A percentile compares a stretch with the other conserved stretches of the same genome.
Conservation (phyloP, 2,888 invertebrate species). For the Lycia hirtaria region DNA sequence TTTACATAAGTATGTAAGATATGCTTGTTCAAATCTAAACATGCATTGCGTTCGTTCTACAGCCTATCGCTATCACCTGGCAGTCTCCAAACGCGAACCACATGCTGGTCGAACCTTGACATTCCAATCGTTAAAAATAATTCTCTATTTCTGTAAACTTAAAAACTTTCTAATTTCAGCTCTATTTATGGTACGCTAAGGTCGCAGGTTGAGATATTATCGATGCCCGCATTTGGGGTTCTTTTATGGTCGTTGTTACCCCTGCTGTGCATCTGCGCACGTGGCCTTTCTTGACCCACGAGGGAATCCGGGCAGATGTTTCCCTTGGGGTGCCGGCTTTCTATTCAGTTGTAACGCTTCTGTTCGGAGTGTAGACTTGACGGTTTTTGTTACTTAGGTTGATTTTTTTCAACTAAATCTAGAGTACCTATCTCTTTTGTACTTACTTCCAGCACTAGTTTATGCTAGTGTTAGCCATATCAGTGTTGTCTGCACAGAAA, state of each 20-base stretch:
- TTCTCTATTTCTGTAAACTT: constrained; percentile 72
- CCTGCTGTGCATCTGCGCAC: constrained; percentile 78
- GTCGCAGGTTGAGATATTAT: constrained; percentile 49
- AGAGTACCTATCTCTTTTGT: too few species aligned
- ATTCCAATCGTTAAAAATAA: constrained; percentile 83
- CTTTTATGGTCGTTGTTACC: constrained; percentile 75
- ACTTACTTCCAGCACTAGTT: too few species aligned
- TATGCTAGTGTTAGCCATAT: too few species aligned
- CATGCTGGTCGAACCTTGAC: constrained; percentile 81
- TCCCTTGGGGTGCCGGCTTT: constrained; percentile 58
- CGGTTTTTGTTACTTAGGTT: constrained; percentile 1
- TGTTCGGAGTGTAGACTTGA: constrained; percentile 24
- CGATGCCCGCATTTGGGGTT: constrained; percentile 75
- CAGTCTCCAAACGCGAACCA: constrained; percentile 71
- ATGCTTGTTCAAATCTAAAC: constrained; percentile 1
- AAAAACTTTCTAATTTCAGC: constrained; percentile 54
- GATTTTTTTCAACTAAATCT: background rate
- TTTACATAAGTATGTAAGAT: background rate
- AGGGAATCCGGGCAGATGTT: constrained; percentile 74
- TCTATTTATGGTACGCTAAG: constrained; percentile 54
- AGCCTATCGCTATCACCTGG: constrained; percentile 68
- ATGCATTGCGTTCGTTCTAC: constrained; percentile 39
- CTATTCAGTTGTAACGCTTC: constrained; percentile 37
- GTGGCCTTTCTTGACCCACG: constrained; percentile 63
- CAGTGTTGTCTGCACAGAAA: too few species aligned